Evolutionary conservation across 2,888 invertebrate genomes (phyloP), one percentile per base, ranked within the genome.

Genomic region (Platycheirus rosarum): DNA sequence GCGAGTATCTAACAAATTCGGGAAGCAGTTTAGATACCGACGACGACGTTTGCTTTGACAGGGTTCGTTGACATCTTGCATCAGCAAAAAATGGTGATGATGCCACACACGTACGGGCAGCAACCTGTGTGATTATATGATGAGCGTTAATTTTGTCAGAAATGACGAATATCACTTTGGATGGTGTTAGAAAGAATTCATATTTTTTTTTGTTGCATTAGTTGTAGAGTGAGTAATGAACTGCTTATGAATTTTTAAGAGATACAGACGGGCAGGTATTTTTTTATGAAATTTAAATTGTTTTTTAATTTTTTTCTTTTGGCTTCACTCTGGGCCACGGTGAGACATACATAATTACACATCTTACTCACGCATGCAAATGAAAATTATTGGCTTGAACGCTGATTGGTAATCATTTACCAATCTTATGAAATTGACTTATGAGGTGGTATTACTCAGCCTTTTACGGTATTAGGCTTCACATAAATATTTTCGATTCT

Each of bases 61-160:
- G 66, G 71, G 80, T 82, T 76, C 80, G 49, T 76, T 76, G 80
- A 82, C 80, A 46, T 62, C 40, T 26, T 48, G 32, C 32, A 51
- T 26, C 29, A 13, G 48, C 14, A 3, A 55, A 8, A 23, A 49
- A 44, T 44, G 9, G 66, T 23, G 20, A 40, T 57, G 71, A 53
- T n/a, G 40, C n/a, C n/a, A n/a, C n/a, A n/a, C n/a, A n/a, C n/a
- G n/a, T n/a, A n/a, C n/a, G n/a, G n/a, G n/a, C n/a, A n/a, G 14
- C 8, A 16, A 42, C 2, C 9, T n/a, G 14, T 14, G 13, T 57
- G 48, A 48, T 20, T 44, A 26, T 60, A 11, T 26, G 42, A 16
- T 26, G 60, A 29, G 60, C 16, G 60, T 40, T 57, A 44, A 16
- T 44, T 29, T 44, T 44, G 60, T 29, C 42, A 60, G 60, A 29